Base-by-base conservation (phyloP, 2,888 invertebrate genomes). In the Chloroclystis v-ata region DNA sequence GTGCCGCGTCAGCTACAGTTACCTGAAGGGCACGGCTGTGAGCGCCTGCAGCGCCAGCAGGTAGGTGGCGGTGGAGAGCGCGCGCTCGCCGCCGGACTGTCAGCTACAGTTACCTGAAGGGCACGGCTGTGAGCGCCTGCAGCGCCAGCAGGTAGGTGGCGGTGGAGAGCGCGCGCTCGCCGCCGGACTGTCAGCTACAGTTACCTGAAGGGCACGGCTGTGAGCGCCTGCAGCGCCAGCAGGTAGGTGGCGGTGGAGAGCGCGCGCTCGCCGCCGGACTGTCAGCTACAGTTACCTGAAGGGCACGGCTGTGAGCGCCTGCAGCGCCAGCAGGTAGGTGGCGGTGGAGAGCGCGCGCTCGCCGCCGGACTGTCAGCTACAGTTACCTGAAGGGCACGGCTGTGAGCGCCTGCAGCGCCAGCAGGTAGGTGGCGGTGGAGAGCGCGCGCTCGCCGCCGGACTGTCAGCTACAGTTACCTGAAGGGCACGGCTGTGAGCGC, bases 1-100 rank as follows among this genome's bases (percentile, higher is more conserved):
- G 29, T 11, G 99, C 99, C 0, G 99, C 99, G 1, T 99, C 99
- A 56, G 97, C 97, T 84, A 20, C 3, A 20, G 20, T 99, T n/a
- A 29, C 29, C 29, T 29, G 29, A 29, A 29, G 29, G 29, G 29
- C 29, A 29, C 29, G n/a, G 29, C 12, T 1, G 29, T 29, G 11
- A 7, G 99, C 52, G 92, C 91, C 67, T 92, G 91, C 0, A 93
- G 89, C 38, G 95, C 95, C 43, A 99, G 81, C 64, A 94, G 93
- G 64, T 94, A 29, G 11, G 12, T 3, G 11, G 29, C 29, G 5
- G 29, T 29, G 29, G 10, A 29, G 9, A 29, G n/a, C 12, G 29
- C 29, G 11, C 29, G 88, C 84, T 99, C 99, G 0, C 99, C 99
- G 1, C 99, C 99, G 56, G 97, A 97, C 85, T n/a, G 20, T 20